Conservation (phyloP, 2,888 invertebrate genomes). For the Rhagophthalmus giganteus region DNA sequence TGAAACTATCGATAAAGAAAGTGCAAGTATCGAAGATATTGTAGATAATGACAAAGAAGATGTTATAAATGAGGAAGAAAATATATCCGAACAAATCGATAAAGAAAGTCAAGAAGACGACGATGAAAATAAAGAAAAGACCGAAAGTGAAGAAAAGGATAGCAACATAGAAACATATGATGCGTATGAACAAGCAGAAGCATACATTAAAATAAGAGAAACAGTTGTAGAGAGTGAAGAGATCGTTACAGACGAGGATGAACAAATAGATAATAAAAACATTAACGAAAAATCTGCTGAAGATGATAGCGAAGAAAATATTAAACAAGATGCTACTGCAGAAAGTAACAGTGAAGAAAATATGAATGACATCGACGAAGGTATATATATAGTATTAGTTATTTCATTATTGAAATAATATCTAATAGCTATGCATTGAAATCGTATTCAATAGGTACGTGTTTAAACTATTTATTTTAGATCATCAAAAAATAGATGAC, state of each 20-base stretch:
- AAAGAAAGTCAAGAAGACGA: slow-evolving; percentile 8
- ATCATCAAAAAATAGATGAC: background rate
- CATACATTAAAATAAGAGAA: no score
- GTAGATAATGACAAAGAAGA: slow-evolving; percentile 21
- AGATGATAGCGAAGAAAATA: slow-evolving; percentile 20
- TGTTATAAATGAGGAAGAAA: slow-evolving; percentile 46
- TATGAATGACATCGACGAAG: slow-evolving; percentile 31
- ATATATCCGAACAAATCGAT: slow-evolving; percentile 41
- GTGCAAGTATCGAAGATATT: slow-evolving; percentile 14
- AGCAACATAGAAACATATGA: background rate
- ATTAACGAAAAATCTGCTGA: no score
- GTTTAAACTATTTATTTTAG: no score
- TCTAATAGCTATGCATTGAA: no score
- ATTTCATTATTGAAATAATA: no score
- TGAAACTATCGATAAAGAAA: slow-evolving; percentile 1
- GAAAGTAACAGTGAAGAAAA: slow-evolving; percentile 34
- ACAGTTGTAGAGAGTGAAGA: no score
- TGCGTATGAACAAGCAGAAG: slow-evolving; percentile 42
- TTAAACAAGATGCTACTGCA: slow-evolving; percentile 37
- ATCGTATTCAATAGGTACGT: no score
- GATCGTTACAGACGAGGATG: no score
- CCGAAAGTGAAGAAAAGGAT: slow-evolving; percentile 39
- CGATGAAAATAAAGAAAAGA: slow-evolving; percentile 5
- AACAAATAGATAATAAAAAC: no score
- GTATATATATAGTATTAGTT: background rate